Conservation (phyloP, 2,888 invertebrate genomes). For the Neelides folsomi region DNA sequence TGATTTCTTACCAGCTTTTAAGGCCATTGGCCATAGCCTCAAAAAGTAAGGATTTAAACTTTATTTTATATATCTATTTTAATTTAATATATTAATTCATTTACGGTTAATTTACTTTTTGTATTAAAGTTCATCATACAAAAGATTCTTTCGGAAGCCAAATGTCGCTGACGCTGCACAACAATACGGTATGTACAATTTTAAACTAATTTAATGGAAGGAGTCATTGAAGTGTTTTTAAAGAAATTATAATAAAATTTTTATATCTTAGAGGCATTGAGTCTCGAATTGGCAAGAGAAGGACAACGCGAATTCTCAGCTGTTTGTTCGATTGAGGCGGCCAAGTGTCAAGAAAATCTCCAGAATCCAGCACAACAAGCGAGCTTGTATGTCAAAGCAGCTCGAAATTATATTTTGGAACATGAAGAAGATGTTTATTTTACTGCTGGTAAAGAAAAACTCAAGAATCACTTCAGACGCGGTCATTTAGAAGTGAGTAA, state of each 20-base stretch:
- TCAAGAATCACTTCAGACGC: no score
- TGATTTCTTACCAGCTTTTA: constrained; percentile 30
- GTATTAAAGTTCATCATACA: constrained; percentile 10
- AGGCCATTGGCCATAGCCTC: constrained; percentile 30
- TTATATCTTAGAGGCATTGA: constrained; percentile 19
- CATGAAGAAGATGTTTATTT: no score
- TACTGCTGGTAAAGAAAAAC: no score
- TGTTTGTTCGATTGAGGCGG: constrained; percentile 27
- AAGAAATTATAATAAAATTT: no score
- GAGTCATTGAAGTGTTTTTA: no score
- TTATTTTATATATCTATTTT: background rate
- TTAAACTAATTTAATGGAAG: no score
- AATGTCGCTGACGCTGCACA: constrained; percentile 31
- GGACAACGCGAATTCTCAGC: constrained; percentile 29
- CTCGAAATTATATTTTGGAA: constrained; percentile 7
- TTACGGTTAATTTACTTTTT: constrained; percentile 1
- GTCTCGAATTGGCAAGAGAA: constrained; percentile 27
- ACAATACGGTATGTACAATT: constrained; percentile 31
- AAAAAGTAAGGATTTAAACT: constrained; percentile 22
- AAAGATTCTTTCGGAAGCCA: constrained; percentile 30
- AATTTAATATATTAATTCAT: background rate
- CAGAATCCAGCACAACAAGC: constrained; percentile 27
- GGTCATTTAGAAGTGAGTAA: no score
- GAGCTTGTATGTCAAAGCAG: constrained; percentile 24
- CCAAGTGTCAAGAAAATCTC: constrained; percentile 29